phyloP scores from a whole-genome alignment of 2,797 vertebrate genomes.

The Pangasius macronema region DNA sequence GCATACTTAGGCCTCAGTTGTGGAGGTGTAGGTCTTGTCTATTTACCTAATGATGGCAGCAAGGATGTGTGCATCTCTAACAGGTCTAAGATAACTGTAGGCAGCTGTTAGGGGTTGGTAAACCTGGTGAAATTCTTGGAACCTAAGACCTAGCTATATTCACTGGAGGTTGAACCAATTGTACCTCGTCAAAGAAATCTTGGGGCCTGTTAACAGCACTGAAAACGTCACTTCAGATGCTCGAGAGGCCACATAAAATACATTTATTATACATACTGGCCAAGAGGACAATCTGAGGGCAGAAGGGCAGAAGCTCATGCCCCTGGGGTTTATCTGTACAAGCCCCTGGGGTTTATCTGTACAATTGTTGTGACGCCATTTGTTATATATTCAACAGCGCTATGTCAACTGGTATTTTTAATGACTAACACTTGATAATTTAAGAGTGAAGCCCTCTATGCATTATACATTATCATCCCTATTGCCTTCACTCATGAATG shows the following conservation, averaged over 20 bases:
- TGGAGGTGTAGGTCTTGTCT: not conserved
- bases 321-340: not conserved
- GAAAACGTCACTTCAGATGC: not conserved
- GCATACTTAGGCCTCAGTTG: too few species aligned
- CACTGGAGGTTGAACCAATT: not conserved
- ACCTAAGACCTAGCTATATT: not conserved
- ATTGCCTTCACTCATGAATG: constrained; percentile 18
- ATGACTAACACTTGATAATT: constrained; percentile 22
- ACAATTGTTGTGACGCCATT: not conserved
- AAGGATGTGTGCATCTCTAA: not conserved
- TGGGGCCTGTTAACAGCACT: not conserved
- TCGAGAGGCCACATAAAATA: not conserved
- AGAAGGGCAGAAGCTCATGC: not conserved
- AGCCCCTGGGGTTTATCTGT: not conserved
- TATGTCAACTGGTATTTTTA: constrained; percentile 7
- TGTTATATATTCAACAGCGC: not conserved
- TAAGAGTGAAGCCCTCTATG: constrained; percentile 12
- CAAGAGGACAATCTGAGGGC: not conserved
- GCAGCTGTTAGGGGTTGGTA: not conserved
- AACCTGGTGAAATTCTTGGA: not conserved
- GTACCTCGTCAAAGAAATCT: not conserved
- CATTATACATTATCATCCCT: constrained; percentile 9
- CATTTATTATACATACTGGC: not conserved
- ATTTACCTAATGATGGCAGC: not conserved
- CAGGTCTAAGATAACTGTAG: not conserved